A percentile compares a stretch with the other conserved stretches of the same genome.
Evolutionary conservation across 2,888 invertebrate species (phyloP).

Genomic region (Cosmia pyralina): DNA sequence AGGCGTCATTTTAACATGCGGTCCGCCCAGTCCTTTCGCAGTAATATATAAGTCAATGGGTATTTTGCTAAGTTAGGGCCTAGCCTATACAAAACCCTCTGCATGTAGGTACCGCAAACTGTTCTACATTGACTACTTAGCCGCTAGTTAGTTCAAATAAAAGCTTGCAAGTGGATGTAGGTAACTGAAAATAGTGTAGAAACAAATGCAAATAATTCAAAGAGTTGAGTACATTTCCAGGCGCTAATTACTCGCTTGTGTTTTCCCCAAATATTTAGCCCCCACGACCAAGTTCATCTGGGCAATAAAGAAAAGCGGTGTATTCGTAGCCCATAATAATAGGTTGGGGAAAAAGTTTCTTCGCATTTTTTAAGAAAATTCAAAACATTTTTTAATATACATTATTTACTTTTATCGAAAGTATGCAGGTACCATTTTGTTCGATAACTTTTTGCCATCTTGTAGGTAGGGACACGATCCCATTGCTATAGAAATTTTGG

Average conservation of each 20-base stretch:
- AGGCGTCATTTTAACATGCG: no score
- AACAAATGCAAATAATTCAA: not conserved
- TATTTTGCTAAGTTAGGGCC: no score
- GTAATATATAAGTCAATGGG: no score
- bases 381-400: no score
- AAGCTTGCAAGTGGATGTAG: not conserved
- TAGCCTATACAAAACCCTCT: not conserved
- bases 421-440: no score
- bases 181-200: not conserved
- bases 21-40: no score
- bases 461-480: no score
- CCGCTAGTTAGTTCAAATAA: not conserved
- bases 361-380: no score
- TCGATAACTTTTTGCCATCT: no score
- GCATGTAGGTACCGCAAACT: not conserved
- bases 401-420: no score
- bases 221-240: not conserved
- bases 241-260: not conserved
- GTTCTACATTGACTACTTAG: slow-evolving; percentile 1
- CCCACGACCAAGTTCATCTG: not conserved
- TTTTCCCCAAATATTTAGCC: slow-evolving; percentile 1
- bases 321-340: slow-evolving; percentile 1
- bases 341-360: no score
- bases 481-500: no score
- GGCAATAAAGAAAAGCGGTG: not conserved